Percentiles rank a stretch among this genome's conserved stretches.
Evolutionary conservation across 2,113 vertebrate species (phyloP).

Genomic region (Psittacus erithacus): DNA sequence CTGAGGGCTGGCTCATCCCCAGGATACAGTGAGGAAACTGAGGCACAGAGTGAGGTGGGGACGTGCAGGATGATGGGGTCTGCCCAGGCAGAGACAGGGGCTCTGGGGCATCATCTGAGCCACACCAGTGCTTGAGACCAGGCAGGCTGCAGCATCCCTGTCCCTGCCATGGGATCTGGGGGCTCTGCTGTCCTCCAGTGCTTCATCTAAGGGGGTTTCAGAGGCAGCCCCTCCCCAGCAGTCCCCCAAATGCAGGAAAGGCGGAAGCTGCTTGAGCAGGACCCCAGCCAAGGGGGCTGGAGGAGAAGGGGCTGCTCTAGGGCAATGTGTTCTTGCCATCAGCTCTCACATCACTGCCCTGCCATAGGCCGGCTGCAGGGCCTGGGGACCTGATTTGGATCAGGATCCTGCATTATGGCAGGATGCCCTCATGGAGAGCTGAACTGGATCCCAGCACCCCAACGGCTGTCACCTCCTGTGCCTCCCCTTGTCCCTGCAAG

Average conservation of each 20-base stretch:
- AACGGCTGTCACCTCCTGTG: fast-evolving
- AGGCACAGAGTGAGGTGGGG: fast-evolving
- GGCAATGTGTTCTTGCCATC: background rate
- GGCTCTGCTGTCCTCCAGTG: background rate
- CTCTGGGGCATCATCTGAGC: background rate
- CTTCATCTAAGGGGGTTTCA: background rate
- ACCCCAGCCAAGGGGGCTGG: background rate
- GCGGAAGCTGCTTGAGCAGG: background rate
- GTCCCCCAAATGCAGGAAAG: background rate
- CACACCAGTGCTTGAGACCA: fast-evolving
- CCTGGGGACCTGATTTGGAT: background rate
- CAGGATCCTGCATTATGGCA: fast-evolving
- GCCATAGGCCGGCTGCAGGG: fast-evolving
- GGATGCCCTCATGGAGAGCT: background rate
- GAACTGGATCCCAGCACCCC: background rate
- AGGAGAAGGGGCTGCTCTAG: background rate
- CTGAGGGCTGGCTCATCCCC: background rate
- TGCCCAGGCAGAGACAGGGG: background rate
- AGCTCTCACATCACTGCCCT: background rate
- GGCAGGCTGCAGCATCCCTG: background rate
- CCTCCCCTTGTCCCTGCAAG: background rate
- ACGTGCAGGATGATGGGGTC: fast-evolving
- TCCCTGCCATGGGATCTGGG: background rate
- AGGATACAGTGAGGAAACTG: background rate
- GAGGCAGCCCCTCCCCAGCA: background rate